phyloP scores from a whole-genome alignment of 1,140 invertebrate genomes.

The Anastrepha obliqua region DNA sequence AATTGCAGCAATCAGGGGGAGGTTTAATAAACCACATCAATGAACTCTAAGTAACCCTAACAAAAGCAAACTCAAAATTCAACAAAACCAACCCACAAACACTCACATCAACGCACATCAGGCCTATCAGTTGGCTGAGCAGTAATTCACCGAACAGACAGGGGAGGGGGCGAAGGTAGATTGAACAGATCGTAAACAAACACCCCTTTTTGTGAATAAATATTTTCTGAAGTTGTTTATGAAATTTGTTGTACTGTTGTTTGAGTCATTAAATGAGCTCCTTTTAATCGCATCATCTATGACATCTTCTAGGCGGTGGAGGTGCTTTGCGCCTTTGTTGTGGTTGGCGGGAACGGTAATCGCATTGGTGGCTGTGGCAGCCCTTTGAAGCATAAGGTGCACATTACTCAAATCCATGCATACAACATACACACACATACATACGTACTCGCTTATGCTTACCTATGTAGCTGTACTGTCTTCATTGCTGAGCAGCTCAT shows the following conservation, averaged over 20 bases:
- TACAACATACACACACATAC: conserved; percentile 55
- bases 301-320: conserved; percentile 5
- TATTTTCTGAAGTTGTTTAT: conserved; percentile 41
- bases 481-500: too few relatives aligned
- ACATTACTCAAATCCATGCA: conserved; percentile 71
- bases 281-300: conserved; percentile 48
- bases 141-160: neutral
- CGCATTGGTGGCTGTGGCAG: conserved; percentile 68
- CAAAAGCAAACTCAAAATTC: conserved; percentile 21
- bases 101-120: neutral
- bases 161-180: neutral
- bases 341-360: conserved; percentile 60
- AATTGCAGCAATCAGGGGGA: conserved; percentile 7
- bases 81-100: neutral
- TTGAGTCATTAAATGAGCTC: conserved; percentile 41
- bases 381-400: conserved; percentile 66
- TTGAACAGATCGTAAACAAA: conserved; percentile 52
- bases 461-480: too few relatives aligned
- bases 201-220: conserved; percentile 41
- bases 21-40: conserved; percentile 31
- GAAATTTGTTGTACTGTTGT: conserved; percentile 20
- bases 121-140: neutral
- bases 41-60: conserved; percentile 35
- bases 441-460: neutral
- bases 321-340: neutral